Evolutionary conservation across 2,797 vertebrate genomes (phyloP).

Genomic region (Crypturellus tataupa): DNA sequence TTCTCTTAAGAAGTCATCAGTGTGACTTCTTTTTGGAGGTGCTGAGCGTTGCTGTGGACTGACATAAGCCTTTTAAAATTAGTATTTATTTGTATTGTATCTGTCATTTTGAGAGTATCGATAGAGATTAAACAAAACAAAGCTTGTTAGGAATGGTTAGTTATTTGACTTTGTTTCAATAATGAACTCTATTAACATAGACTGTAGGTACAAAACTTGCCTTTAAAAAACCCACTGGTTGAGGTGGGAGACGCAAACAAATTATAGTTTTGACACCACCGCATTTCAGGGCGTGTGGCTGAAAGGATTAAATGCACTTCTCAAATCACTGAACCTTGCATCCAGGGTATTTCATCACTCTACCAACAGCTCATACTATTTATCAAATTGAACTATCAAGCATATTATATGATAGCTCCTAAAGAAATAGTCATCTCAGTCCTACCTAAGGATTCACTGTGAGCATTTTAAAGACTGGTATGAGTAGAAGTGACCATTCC

Average conservation of each 20-base stretch:
- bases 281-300: conserved; percentile 20
- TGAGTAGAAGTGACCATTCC: not conserved
- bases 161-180: not conserved
- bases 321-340: not conserved
- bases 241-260: not conserved
- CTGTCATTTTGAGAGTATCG: not conserved
- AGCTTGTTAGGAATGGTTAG: not conserved
- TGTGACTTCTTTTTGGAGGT: not conserved
- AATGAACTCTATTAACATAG: not conserved
- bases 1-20: not conserved
- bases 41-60: not conserved
- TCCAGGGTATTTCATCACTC: conserved; percentile 22
- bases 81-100: not conserved
- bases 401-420: not conserved
- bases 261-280: not conserved
- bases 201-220: not conserved
- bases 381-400: not conserved
- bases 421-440: not conserved
- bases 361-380: not conserved
- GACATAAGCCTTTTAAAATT: not conserved
- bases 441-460: not conserved
- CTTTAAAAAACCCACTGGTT: not conserved
- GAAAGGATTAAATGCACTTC: conserved; percentile 17
- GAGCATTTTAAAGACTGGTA: not conserved
- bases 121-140: not conserved